Evolutionary conservation across 1,140 invertebrate genomes (phyloP).

Genomic region (Tetramorium alpestre): DNA sequence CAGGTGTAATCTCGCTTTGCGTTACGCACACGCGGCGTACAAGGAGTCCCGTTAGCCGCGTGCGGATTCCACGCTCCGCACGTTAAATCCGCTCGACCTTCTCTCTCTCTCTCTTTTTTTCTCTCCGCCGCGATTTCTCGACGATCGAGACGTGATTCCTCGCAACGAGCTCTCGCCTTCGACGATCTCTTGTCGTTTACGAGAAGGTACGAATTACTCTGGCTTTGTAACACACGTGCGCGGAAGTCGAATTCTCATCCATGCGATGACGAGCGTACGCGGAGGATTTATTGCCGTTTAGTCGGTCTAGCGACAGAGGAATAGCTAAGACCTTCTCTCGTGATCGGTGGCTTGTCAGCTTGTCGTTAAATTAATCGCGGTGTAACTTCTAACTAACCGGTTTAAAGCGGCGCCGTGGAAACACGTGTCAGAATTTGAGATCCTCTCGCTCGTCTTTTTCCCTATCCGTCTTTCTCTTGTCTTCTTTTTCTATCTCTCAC

Average conservation of each 20-base stretch:
- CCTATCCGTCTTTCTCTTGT: background rate
- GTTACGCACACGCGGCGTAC: conserved; percentile 1
- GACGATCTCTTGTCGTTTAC: background rate
- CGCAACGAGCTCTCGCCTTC: background rate
- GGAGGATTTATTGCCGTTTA: conserved; percentile 2
- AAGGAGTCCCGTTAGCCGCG: conserved; percentile 26
- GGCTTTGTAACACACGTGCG: background rate
- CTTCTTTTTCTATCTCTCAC: background rate
- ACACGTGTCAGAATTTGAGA: conserved; percentile 34
- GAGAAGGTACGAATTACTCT: background rate
- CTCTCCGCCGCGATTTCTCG: background rate
- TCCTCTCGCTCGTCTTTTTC: background rate
- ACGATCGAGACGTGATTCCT: background rate
- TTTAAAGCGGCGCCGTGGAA: conserved; percentile 33
- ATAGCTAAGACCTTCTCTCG: background rate
- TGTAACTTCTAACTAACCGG: conserved; percentile 41
- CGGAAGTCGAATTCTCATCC: background rate
- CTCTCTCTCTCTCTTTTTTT: background rate
- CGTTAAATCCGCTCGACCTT: background rate
- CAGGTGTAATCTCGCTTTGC: background rate
- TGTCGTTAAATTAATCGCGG: conserved; percentile 25
- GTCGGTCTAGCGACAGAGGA: background rate
- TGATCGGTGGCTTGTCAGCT: background rate
- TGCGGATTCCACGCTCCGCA: background rate
- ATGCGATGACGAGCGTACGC: background rate